These are phyloP conservation scores for Etheostoma perlongum DNA, from an alignment of 2,797 vertebrate species.

Conservation along the genomic window DNA sequence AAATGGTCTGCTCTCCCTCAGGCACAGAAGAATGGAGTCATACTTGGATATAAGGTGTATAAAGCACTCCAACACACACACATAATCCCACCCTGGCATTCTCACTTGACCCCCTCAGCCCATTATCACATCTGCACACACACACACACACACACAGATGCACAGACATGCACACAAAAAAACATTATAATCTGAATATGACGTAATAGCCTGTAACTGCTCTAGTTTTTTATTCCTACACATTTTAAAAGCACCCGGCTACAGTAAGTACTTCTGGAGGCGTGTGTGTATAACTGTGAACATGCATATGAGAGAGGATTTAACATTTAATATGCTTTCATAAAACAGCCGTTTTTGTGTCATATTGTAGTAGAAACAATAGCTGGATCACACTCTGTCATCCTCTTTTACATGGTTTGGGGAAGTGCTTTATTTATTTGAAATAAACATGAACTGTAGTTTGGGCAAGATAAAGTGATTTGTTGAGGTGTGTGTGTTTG, in stretches of 20 bases:
- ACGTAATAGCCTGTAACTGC: slow-evolving; percentile 81
- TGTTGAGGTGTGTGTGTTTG: background rate
- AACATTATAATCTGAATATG: slow-evolving; percentile 52
- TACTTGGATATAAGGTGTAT: slow-evolving; percentile 95
- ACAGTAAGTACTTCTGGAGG: slow-evolving; percentile 28
- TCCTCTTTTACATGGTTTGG: slow-evolving; percentile 13
- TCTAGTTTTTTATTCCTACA: slow-evolving; percentile 52
- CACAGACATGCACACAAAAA: slow-evolving; percentile 28
- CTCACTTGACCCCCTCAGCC: slow-evolving; percentile 44
- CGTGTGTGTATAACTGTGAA: slow-evolving; percentile 20
- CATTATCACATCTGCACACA: slow-evolving; percentile 52
- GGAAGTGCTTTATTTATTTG: slow-evolving; percentile 29
- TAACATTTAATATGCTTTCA: slow-evolving; percentile 49
- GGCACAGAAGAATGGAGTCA: slow-evolving; percentile 91
- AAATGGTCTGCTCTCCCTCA: slow-evolving; percentile 90
- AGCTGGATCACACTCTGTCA: slow-evolving; percentile 18
- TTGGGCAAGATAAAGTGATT: background rate
- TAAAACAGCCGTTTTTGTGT: slow-evolving; percentile 39
- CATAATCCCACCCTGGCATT: slow-evolving; percentile 11
- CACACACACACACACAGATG: slow-evolving; percentile 16
- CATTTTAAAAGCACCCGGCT: slow-evolving; percentile 48
- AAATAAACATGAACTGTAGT: slow-evolving; percentile 26
- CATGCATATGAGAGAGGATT: slow-evolving; percentile 43
- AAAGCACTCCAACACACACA: slow-evolving; percentile 38
- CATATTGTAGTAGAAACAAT: slow-evolving; percentile 49